Percentiles rank a stretch among this genome's conserved stretches.
phyloP scores from a whole-genome alignment of 2,888 invertebrate genomes.

The Torymus aiolomorphi region DNA sequence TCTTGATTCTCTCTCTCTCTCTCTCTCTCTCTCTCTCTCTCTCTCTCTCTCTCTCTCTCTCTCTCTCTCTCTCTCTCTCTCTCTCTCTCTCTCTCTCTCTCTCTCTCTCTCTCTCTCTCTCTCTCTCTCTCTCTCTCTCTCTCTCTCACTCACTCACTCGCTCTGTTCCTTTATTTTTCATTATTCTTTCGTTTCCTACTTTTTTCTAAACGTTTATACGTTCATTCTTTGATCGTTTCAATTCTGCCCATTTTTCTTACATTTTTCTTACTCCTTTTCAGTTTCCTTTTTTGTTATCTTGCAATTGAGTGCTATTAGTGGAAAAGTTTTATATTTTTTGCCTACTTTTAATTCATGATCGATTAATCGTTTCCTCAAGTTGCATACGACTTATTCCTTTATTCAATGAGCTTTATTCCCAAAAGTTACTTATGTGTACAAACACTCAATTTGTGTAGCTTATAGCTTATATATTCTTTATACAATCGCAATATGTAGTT shows the following conservation, averaged over 20 bases:
- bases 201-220: slow-evolving; percentile 51
- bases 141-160: no score
- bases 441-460: slow-evolving; percentile 34
- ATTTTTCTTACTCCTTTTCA: slow-evolving; percentile 76
- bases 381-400: slow-evolving; percentile 37
- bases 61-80: no score
- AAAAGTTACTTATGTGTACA: slow-evolving; percentile 27
- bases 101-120: no score
- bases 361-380: slow-evolving; percentile 36
- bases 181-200: slow-evolving; percentile 52
- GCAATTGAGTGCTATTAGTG: no score
- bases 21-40: slow-evolving; percentile 42
- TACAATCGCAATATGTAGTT: slow-evolving; percentile 25
- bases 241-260: slow-evolving; percentile 79
- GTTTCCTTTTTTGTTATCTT: slow-evolving; percentile 70
- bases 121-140: no score
- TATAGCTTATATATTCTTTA: slow-evolving; percentile 22
- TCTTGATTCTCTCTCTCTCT: slow-evolving; percentile 36
- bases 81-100: no score
- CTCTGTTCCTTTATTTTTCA: slow-evolving; percentile 14
- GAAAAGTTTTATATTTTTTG: slow-evolving; percentile 3
- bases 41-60: no score
- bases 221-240: slow-evolving; percentile 78
- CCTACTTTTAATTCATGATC: slow-evolving; percentile 1
- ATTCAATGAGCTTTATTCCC: slow-evolving; percentile 13